Evolutionary conservation across 2,888 invertebrate species (phyloP).

Genomic region (Podabrus alpinus): DNA sequence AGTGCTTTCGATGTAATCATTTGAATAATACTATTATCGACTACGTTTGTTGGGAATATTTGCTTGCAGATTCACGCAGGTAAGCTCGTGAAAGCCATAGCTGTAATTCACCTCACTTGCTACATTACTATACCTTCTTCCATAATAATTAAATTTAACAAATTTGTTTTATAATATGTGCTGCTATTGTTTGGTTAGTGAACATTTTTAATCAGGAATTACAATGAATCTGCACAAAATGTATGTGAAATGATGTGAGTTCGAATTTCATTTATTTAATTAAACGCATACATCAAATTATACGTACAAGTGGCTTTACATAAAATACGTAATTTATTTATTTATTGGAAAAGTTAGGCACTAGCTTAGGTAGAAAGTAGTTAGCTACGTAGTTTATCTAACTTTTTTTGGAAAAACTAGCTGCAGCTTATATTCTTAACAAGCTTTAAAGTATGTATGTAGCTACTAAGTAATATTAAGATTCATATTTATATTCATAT

Average conservation of each 20-base stretch:
- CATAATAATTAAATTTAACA: background rate
- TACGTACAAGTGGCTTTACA: too few relatives aligned
- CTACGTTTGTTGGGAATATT: background rate
- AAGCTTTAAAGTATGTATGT: too few relatives aligned
- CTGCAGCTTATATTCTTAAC: too few relatives aligned
- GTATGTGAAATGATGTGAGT: background rate
- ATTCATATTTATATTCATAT: too few relatives aligned
- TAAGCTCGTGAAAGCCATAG: background rate
- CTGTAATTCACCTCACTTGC: background rate
- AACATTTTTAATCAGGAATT: background rate
- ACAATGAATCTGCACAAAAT: background rate
- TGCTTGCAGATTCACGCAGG: background rate
- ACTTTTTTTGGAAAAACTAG: too few relatives aligned
- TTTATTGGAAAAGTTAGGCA: too few relatives aligned
- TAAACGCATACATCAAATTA: too few relatives aligned
- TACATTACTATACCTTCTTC: background rate
- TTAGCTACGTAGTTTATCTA: too few relatives aligned
- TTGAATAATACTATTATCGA: background rate
- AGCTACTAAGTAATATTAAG: too few relatives aligned
- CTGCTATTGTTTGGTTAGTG: background rate
- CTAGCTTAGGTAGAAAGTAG: too few relatives aligned
- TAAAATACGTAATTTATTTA: too few relatives aligned
- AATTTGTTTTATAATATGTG: background rate
- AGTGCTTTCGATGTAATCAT: conserved; percentile 1
- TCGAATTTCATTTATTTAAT: too few relatives aligned